Percentiles rank a stretch among this genome's conserved stretches.
phyloP scores from a whole-genome alignment of 2,797 vertebrate species.

The Muraenolepis orangiensis region DNA sequence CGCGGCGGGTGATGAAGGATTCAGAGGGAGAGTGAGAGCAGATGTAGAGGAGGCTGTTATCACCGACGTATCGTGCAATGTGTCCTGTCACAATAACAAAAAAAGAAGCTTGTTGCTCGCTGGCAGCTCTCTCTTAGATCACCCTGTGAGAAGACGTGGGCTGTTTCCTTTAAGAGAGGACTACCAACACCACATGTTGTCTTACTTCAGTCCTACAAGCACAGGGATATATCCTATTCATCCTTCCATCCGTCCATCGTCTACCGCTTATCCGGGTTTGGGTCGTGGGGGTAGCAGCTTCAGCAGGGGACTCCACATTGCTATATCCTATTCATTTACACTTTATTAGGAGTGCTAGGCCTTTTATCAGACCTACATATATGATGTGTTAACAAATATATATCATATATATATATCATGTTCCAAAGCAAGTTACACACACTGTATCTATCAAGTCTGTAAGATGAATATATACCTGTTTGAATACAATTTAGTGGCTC shows the following conservation, averaged over 20 bases:
- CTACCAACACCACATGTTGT: too few species aligned
- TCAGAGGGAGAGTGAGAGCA: conserved; percentile 32
- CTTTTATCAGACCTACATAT: too few species aligned
- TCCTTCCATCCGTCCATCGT: too few species aligned
- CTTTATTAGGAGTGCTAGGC: too few species aligned
- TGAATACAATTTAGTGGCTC: not conserved
- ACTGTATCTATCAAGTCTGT: not conserved
- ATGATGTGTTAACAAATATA: too few species aligned
- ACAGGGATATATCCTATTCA: not conserved
- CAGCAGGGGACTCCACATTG: too few species aligned
- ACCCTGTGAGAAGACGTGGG: conserved; percentile 13
- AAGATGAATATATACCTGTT: not conserved
- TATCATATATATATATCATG: not conserved
- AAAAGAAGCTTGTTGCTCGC: conserved; percentile 52
- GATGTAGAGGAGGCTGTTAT: conserved; percentile 33
- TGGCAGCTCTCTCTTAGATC: conserved; percentile 27
- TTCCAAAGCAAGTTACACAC: not conserved
- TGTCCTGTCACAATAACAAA: conserved; percentile 44
- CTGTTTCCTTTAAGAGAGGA: not conserved
- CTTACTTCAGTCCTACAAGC: not conserved
- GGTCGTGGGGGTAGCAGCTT: too few species aligned
- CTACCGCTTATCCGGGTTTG: too few species aligned
- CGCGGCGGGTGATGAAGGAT: conserved; percentile 26
- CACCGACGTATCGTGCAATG: conserved; percentile 29
- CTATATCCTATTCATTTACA: not conserved